Evolutionary conservation across 2,113 vertebrate genomes (phyloP).

Genomic region (Rousettus leschenaultii): DNA sequence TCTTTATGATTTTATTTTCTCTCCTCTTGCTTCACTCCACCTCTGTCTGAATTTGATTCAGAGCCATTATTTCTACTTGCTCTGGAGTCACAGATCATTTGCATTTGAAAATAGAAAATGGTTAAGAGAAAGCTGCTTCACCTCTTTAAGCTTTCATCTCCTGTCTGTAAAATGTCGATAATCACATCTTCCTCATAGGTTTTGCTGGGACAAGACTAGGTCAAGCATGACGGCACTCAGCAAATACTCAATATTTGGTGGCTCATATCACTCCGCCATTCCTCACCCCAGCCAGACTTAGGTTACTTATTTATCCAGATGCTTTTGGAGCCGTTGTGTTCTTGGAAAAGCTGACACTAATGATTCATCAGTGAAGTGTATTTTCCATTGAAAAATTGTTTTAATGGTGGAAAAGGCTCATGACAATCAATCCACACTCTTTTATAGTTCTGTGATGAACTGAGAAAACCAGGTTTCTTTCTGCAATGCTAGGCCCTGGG

Average conservation of each 20-base stretch:
- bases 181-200: neutral
- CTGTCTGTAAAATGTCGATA: neutral
- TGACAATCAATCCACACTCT: neutral
- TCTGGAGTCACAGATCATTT: neutral
- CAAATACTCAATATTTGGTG: neutral
- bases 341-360: neutral
- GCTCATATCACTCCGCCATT: neutral
- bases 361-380: neutral
- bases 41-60: slow-evolving; percentile 31
- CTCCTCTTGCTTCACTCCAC: neutral
- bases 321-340: neutral
- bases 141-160: neutral
- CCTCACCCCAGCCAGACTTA: neutral
- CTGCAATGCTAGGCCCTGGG: neutral
- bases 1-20: slow-evolving; percentile 13
- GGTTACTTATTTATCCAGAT: neutral
- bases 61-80: neutral
- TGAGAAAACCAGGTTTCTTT: neutral
- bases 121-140: neutral
- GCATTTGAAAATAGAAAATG: slow-evolving; percentile 7
- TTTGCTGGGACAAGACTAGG: neutral
- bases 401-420: neutral
- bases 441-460: neutral
- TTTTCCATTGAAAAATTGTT: neutral
- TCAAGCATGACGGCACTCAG: rapidly evolving